A percentile compares a stretch with the other conserved stretches of the same genome.
Evolutionary conservation across 2,797 vertebrate genomes (phyloP).

Genomic region (Carapus acus): DNA sequence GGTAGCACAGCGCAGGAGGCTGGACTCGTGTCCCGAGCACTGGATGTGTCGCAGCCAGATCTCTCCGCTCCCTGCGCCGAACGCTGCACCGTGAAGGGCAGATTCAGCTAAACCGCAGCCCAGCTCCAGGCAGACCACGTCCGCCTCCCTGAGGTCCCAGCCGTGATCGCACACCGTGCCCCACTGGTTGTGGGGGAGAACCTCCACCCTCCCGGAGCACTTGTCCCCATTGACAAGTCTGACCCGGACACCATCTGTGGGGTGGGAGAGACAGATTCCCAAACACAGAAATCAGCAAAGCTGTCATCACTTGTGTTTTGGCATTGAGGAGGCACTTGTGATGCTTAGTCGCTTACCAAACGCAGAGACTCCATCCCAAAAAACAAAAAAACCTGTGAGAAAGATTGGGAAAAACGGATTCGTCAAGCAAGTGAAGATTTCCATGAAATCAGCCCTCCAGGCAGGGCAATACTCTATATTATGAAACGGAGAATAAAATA

Average conservation of each 20-base stretch:
- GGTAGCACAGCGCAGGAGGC: slow-evolving; percentile 61
- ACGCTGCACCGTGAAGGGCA: slow-evolving; percentile 36
- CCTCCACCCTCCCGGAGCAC: slow-evolving; percentile 73
- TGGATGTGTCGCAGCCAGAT: slow-evolving; percentile 65
- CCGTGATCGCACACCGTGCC: slow-evolving; percentile 68
- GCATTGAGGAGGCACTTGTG: slow-evolving; percentile 4
- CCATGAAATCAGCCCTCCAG: not conserved
- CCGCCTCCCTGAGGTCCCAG: slow-evolving; percentile 68
- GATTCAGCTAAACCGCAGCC: slow-evolving; percentile 68
- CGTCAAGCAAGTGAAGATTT: not conserved
- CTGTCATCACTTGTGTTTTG: too few species aligned
- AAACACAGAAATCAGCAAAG: not conserved
- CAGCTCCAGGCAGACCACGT: slow-evolving; percentile 72
- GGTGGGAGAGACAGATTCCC: slow-evolving; percentile 14
- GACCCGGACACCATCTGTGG: slow-evolving; percentile 51
- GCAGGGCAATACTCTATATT: too few species aligned
- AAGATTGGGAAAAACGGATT: slow-evolving; percentile 5
- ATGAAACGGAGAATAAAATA: too few species aligned
- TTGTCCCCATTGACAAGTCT: slow-evolving; percentile 62
- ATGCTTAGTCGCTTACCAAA: slow-evolving; percentile 53
- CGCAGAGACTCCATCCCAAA: slow-evolving; percentile 56
- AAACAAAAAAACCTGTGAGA: slow-evolving; percentile 45
- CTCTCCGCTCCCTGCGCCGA: slow-evolving; percentile 49
- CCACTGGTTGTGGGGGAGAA: slow-evolving; percentile 67
- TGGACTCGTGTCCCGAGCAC: slow-evolving; percentile 68